Base-by-base conservation (phyloP, 1,140 invertebrate species). In the Tetranychus urticae region DNA sequence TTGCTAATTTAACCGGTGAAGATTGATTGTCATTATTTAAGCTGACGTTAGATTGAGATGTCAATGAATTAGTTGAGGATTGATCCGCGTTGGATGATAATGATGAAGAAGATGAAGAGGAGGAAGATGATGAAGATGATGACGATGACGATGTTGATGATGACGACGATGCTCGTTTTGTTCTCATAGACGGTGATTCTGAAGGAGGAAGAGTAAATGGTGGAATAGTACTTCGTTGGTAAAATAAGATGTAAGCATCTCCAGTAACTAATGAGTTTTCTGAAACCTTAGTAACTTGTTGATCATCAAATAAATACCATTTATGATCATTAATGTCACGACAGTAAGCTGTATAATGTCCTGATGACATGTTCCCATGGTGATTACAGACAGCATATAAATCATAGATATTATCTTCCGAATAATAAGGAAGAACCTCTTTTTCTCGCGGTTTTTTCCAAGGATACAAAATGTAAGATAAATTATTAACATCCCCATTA, bases 291-390 rank as follows among this genome's bases (percentile, higher is more conserved):
- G 63, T 64, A 10, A 78, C 78, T 63, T 67, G 71, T 13, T 74
- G 75, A 65, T 81, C 79, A 70, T 81, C 78, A 72, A 79, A 81
- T 59, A 75, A 73, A 67, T 77, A 77, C 79, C 78, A 81, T 10
- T 69, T 56, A 14, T n/a, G 4, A 56, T 56, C 55, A 36, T 31
- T 34, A 4, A 71, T 70, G 67, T 79, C 78, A 65, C 75, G 75
- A 13, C 70, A 75, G 68, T 72, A 56, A 1, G 77, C 76, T 33
- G 77, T 79, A 66, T 79, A 78, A 67, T 78, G 77, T 37, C 77
- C 77, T 6, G 74, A 75, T 42, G 78, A 78, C 39, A 80, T 69
- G 13, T 76, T 76, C 59, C 79, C 79, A 65, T 72, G 75, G 65
- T 81, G 79, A 67, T 80, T 78, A 31, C 71, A 71, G 3, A 80